Evolutionary conservation across 2,888 invertebrate genomes (phyloP), one percentile per base, ranked within the genome.

Genomic region (Hoplodrina ambigua): DNA sequence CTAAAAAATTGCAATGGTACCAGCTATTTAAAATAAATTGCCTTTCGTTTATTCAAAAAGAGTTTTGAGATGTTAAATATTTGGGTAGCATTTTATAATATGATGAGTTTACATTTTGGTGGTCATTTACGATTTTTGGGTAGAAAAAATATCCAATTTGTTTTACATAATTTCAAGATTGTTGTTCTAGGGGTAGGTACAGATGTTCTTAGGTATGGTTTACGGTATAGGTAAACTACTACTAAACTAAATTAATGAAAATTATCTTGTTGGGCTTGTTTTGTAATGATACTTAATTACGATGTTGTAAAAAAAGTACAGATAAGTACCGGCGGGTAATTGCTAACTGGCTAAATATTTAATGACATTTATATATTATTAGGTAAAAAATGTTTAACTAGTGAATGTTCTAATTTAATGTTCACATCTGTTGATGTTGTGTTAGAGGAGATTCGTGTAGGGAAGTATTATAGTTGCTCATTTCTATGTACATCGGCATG

Each of bases 121-220:
- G 17, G 4, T 46, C 17, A 46, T 6, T 17, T 6, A 17, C 46
- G 17, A 46, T 46, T 46, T 46, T 46, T 46, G 17, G 46, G 17
- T 46, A 46, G 15, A 46, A 46, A 46, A 46, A 15, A 17, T 13
- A 44, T 46, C 11, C 17, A 46, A 5, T 46, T 44, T 15, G 44
- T n/a, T 8, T 50, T n/a, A n/a, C 4, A 10, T 19, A 50, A n/a
- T 37, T 54, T 80, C 44, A 10, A 49, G 20, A 63, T 69, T 41
- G 46, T 15, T 65, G 58, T 56, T 64, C 54, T 68, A 72, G 37
- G 33, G 53, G 20, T 73, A 68, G 59, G 37, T 64, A 75, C 65
- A 69, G 56, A 82, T 80, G 71, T 70, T 80, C 68, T 80, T 72
- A 72, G 83, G 68, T 62, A 70, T 68, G 54, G 53, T 64, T 65